A percentile compares a stretch with the other conserved stretches of the same genome.
These are phyloP conservation scores for Melanotaenia parkinsoni DNA, from an alignment of 2,797 vertebrate genomes.

Conservation along the genomic window DNA sequence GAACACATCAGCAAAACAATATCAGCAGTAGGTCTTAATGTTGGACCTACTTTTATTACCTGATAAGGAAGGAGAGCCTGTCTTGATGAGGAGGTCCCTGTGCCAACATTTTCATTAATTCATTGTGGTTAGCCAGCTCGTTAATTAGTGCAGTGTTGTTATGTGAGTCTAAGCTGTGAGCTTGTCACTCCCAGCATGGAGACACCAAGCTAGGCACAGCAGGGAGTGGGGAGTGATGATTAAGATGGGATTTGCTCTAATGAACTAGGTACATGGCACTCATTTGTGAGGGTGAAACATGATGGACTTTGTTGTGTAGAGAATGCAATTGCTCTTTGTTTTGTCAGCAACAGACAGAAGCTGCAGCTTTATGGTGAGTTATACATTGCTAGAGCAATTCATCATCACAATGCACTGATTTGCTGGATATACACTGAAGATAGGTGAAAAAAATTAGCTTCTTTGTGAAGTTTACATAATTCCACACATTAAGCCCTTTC, in stretches of 20 bases:
- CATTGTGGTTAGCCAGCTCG: slow-evolving; percentile 24
- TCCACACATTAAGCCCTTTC: too few species aligned
- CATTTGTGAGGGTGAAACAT: slow-evolving; percentile 18
- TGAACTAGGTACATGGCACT: slow-evolving; percentile 24
- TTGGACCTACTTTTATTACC: slow-evolving; percentile 1
- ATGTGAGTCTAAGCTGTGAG: slow-evolving; percentile 25
- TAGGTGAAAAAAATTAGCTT: too few species aligned
- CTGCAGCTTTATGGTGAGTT: neutral
- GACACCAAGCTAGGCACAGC: slow-evolving; percentile 15
- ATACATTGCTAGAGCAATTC: neutral
- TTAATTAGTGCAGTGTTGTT: slow-evolving; percentile 35
- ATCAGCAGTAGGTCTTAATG: slow-evolving; percentile 1
- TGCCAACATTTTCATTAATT: slow-evolving; percentile 33
- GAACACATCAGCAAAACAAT: neutral
- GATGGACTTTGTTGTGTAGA: slow-evolving; percentile 2
- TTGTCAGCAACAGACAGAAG: neutral
- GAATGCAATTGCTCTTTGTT: slow-evolving; percentile 7
- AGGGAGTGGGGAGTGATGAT: slow-evolving; percentile 9
- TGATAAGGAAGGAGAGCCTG: neutral
- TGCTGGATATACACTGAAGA: too few species aligned
- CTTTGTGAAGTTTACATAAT: too few species aligned
- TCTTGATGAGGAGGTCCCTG: slow-evolving; percentile 14
- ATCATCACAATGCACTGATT: neutral
- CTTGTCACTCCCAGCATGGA: slow-evolving; percentile 27
- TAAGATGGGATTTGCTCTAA: slow-evolving; percentile 25